phyloP scores from a whole-genome alignment of 2,113 vertebrate genomes.

The Paradoxurus hermaphroditus region DNA sequence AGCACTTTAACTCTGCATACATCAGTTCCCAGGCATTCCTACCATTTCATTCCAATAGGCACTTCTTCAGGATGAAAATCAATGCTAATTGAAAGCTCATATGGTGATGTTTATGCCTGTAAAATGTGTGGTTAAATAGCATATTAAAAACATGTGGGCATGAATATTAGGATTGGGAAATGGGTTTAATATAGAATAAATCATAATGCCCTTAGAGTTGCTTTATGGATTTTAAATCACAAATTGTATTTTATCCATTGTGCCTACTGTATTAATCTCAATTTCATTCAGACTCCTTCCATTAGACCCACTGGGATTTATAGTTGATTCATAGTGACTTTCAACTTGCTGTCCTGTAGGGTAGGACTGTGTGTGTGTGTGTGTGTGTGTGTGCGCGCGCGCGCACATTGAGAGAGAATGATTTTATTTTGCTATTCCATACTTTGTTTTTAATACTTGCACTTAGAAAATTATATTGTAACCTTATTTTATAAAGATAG shows the following conservation, averaged over 20 bases:
- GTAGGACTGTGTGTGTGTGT: background rate
- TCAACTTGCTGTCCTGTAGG: background rate
- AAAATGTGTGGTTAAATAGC: slow-evolving; percentile 79
- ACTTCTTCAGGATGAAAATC: slow-evolving; percentile 82
- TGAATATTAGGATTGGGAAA: slow-evolving; percentile 68
- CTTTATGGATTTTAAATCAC: slow-evolving; percentile 62
- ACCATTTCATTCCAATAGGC: slow-evolving; percentile 74
- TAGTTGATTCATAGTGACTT: slow-evolving; percentile 29
- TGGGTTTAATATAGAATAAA: slow-evolving; percentile 65
- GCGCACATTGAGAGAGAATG: background rate
- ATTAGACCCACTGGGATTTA: slow-evolving; percentile 28
- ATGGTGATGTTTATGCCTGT: slow-evolving; percentile 82
- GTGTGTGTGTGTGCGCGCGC: background rate
- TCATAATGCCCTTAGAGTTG: slow-evolving; percentile 58
- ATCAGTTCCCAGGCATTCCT: slow-evolving; percentile 78
- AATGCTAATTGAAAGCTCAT: slow-evolving; percentile 84
- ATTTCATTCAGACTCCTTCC: slow-evolving; percentile 25
- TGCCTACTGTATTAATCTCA: slow-evolving; percentile 59
- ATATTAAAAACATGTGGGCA: slow-evolving; percentile 73
- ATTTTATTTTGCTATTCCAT: background rate
- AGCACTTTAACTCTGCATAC: slow-evolving; percentile 80
- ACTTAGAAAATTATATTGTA: slow-evolving; percentile 3
- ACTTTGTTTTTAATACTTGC: background rate
- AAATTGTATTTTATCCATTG: slow-evolving; percentile 55
- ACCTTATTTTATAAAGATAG: background rate